Evolutionary conservation across 2,888 invertebrate genomes (phyloP).

Genomic region (Lottia scabra): DNA sequence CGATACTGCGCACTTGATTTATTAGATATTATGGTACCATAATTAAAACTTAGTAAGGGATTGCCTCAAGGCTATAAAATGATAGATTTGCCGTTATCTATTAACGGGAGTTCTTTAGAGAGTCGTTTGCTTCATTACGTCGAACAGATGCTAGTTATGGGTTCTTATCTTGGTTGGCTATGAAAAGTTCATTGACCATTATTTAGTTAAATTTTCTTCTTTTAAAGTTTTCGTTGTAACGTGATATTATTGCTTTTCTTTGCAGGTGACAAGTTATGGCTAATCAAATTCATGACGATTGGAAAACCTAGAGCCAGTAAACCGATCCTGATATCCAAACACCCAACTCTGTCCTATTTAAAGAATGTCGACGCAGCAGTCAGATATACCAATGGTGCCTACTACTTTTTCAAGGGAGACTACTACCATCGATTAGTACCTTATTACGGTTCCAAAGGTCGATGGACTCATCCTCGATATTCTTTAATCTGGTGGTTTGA

Average conservation of each 20-base stretch:
- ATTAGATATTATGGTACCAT: too few relatives aligned
- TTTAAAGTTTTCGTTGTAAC: background rate
- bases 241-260: background rate
- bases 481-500: constrained; percentile 10
- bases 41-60: too few relatives aligned
- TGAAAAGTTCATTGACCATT: too few relatives aligned
- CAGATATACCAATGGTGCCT: constrained; percentile 1
- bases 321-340: background rate
- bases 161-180: too few relatives aligned
- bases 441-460: background rate
- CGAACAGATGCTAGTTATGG: too few relatives aligned
- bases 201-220: too few relatives aligned
- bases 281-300: background rate
- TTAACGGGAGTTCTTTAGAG: too few relatives aligned
- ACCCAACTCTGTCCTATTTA: constrained; percentile 8
- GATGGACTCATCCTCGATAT: constrained; percentile 7
- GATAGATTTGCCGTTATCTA: too few relatives aligned
- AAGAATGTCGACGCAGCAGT: constrained; percentile 10
- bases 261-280: constrained; percentile 11
- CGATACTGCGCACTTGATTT: too few relatives aligned
- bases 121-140: too few relatives aligned
- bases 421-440: constrained; percentile 11
- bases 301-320: background rate
- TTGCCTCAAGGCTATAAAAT: too few relatives aligned
- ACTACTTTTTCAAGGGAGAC: constrained; percentile 12